Evolutionary conservation across 2,113 vertebrate genomes (phyloP), one percentile per base, ranked within the genome.

Genomic region (Ictidomys tridecemlineatus): DNA sequence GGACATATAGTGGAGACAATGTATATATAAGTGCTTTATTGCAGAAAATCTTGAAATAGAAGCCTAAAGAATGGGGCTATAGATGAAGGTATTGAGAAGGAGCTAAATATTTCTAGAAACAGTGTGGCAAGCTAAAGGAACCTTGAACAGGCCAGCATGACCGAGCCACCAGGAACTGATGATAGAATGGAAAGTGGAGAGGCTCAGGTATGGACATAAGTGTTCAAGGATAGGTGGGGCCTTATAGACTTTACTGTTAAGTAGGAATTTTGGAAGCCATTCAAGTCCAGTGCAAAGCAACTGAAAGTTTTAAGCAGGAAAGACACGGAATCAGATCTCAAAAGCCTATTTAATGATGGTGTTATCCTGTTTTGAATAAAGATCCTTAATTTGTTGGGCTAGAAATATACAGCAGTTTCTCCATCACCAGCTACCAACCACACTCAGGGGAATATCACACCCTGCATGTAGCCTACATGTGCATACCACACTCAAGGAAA

Each of bases 91-190:
- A 37, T 26, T 2, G 26, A 65, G 42, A 84, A 94, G 30, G 2
- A 8, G 24, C 8, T 30, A 73, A 8, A 9, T 3, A 7, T 76
- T 91, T 79, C 94, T 70, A 34, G 48, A 88, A 78, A 53, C 2
- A 93, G 3, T 16, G 48, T 69, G 61, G 67, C 73, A 58, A 67
- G 42, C 20, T n/a, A 70, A 86, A 77, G n/a, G 61, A 56, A 12
- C 32, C 53, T 30, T 70, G 22, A n/a, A 45, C 3, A 78, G 28
- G 32, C n/a, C 34, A 48, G 32, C 0, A 0, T 2, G 9, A 22
- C 14, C 5, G 9, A n/a, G 28, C 34, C 51, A 6, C 42, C 17
- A 20, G 42, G 58, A 72, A 30, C 5, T 45, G 24, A 45, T 42
- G 13, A 32, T 6, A 13, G 53, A 53, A 7, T 4, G 22, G 18